Evolutionary conservation across 2,113 vertebrate genomes (phyloP).

Genomic region (Podocnemis expansa): DNA sequence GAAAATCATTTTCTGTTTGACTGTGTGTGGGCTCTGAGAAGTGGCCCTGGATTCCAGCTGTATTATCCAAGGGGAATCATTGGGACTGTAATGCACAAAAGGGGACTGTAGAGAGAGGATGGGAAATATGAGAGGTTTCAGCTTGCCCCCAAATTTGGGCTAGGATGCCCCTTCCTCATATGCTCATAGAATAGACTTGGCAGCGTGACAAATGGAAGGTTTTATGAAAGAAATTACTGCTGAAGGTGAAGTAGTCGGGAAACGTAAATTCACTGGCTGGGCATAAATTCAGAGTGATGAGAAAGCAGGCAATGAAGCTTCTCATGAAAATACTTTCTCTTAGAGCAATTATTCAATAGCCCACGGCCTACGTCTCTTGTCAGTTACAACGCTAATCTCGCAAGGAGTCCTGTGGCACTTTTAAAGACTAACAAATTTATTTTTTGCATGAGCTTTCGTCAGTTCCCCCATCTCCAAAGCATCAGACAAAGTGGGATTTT

Average conservation of each 20-base stretch:
- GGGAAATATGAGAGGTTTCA: not conserved
- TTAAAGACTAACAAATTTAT: too few relatives aligned
- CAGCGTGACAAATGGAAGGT: not conserved
- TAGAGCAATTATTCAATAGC: not conserved
- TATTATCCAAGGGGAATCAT: not conserved
- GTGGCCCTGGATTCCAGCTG: not conserved
- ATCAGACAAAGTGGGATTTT: too few relatives aligned
- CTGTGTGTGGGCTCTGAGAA: not conserved
- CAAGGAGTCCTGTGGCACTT: too few relatives aligned
- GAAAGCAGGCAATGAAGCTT: accelerated
- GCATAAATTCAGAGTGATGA: not conserved
- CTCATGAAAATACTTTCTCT: accelerated
- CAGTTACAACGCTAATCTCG: accelerated
- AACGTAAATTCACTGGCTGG: not conserved
- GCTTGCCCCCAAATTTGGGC: not conserved
- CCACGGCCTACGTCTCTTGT: not conserved
- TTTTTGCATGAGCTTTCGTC: too few relatives aligned
- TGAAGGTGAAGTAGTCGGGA: not conserved
- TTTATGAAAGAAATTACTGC: not conserved
- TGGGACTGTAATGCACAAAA: not conserved
- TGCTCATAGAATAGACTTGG: not conserved
- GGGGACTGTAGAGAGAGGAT: not conserved
- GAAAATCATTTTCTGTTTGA: not conserved
- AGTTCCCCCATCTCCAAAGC: too few relatives aligned
- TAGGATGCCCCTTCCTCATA: not conserved